Evolutionary conservation across 2,113 vertebrate species (phyloP).

Genomic region (Otocyon megalotis): DNA sequence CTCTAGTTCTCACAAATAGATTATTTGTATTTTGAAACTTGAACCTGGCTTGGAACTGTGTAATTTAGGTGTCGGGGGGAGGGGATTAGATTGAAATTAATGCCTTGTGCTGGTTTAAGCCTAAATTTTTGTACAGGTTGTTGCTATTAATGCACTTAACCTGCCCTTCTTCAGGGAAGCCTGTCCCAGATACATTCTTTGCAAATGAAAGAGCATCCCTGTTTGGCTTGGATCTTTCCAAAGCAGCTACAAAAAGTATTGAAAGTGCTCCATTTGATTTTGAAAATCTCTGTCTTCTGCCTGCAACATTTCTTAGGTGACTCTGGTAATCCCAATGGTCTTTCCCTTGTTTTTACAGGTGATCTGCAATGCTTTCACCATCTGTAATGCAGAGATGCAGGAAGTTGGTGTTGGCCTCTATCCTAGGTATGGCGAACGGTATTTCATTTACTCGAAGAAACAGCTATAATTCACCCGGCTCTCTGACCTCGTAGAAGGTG

Average conservation of each 20-base stretch:
- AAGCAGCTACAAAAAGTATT: conserved; percentile 63
- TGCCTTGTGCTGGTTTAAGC: conserved; percentile 85
- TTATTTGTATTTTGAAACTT: background rate
- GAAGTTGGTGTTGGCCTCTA: conserved; percentile 97
- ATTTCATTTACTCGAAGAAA: conserved; percentile 80
- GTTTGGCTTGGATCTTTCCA: conserved; percentile 72
- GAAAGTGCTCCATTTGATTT: conserved; percentile 72
- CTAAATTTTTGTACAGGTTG: conserved; percentile 67
- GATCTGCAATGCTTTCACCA: conserved; percentile 97
- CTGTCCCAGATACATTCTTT: conserved; percentile 65
- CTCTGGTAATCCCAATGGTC: conserved; percentile 79
- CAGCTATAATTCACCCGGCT: background rate
- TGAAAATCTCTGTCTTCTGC: conserved; percentile 61
- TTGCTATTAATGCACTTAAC: background rate
- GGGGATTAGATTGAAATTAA: background rate
- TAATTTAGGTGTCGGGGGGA: conserved; percentile 79
- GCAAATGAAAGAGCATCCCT: conserved; percentile 72
- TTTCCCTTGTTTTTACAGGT: conserved; percentile 90
- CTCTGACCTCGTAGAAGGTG: conserved; percentile 1
- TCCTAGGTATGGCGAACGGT: conserved; percentile 92
- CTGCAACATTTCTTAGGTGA: conserved; percentile 64
- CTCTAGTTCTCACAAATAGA: background rate
- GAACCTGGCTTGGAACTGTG: conserved; percentile 88
- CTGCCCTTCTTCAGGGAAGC: background rate
- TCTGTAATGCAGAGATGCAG: conserved; percentile 97